Conservation (phyloP, 2,797 vertebrate genomes). For the Smutsia gigantea region DNA sequence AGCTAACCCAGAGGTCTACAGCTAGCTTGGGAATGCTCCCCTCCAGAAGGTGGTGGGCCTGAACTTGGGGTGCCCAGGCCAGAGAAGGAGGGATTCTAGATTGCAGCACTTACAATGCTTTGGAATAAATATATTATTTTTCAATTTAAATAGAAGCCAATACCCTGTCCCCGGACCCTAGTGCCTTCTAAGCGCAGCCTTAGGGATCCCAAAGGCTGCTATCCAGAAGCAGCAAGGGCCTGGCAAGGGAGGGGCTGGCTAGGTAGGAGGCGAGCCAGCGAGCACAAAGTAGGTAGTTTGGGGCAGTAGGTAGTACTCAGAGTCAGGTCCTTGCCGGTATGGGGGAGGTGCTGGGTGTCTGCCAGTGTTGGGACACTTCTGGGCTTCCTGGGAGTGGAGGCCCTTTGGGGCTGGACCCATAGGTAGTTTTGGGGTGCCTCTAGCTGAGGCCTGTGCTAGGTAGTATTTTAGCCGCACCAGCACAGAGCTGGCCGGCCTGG, state of each 20-base stretch:
- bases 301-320: constrained; percentile 88
- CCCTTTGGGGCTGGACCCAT: constrained; percentile 68
- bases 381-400: constrained; percentile 63
- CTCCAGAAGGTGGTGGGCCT: constrained; percentile 72
- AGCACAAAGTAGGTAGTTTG: constrained; percentile 89
- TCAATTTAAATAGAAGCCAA: constrained; percentile 89
- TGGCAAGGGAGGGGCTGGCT: constrained; percentile 25
- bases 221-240: constrained; percentile 34
- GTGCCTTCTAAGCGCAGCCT: constrained; percentile 70
- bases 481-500: constrained; percentile 13
- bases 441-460: constrained; percentile 79
- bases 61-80: constrained; percentile 77
- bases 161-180: constrained; percentile 84
- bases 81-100: constrained; percentile 79
- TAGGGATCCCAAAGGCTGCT: constrained; percentile 44
- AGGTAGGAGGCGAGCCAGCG: constrained; percentile 81
- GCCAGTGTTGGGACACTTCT: constrained; percentile 68
- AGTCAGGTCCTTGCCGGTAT: constrained; percentile 77
- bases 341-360: constrained; percentile 62
- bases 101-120: constrained; percentile 88
- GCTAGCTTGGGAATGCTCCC: constrained; percentile 62
- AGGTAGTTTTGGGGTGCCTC: constrained; percentile 82
- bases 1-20: constrained; percentile 54
- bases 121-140: constrained; percentile 92
- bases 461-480: constrained; percentile 77